phyloP scores from a whole-genome alignment of 2,888 invertebrate species.

The Onchidella celtica region DNA sequence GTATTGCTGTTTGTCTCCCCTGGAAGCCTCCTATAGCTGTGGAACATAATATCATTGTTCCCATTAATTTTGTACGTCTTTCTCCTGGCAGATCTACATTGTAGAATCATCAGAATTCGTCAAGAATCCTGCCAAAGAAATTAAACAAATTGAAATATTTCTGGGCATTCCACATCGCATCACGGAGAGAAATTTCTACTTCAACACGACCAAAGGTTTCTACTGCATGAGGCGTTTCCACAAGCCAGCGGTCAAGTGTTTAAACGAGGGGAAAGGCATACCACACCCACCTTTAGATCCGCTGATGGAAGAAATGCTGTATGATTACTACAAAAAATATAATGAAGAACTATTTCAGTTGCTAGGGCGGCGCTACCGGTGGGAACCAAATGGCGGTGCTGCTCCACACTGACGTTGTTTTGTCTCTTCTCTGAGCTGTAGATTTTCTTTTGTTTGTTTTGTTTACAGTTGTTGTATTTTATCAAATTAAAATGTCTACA shows the following conservation, averaged over 20 bases:
- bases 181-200: constrained; percentile 35
- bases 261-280: not conserved
- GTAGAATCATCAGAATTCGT: constrained; percentile 2
- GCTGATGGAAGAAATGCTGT: not conserved
- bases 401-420: no score
- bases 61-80: no score
- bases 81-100: constrained; percentile 42
- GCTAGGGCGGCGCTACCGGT: constrained; percentile 10
- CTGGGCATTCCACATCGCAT: constrained; percentile 22
- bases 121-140: constrained; percentile 5
- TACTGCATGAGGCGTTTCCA: constrained; percentile 33
- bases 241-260: not conserved
- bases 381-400: no score
- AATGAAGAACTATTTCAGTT: constrained; percentile 38
- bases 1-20: no score
- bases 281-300: constrained; percentile 12
- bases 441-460: no score
- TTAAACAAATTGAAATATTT: constrained; percentile 27
- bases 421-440: no score
- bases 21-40: no score
- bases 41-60: no score
- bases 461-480: no score
- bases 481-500: no score
- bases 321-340: constrained; percentile 26
- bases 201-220: constrained; percentile 34